Evolutionary conservation across 2,797 vertebrate genomes (phyloP), one percentile per base, ranked within the genome.

Genomic region (Meda fulgida): DNA sequence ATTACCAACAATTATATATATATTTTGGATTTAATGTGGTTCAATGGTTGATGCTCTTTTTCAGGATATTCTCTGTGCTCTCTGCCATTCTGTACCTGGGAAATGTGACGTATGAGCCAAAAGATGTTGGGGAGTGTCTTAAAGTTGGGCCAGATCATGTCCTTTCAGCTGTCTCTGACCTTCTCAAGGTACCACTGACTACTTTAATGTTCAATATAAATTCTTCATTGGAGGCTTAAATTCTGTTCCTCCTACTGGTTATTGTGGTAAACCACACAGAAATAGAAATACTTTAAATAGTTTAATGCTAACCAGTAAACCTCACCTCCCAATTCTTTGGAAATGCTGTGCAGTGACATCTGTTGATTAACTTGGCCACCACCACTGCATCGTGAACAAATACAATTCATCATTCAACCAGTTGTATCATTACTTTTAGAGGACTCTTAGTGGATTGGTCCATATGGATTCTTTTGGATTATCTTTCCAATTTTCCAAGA

Each of bases 11-110:
- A 7, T 7, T 51, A 60, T 14, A 40, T 46, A 48, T 48, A 5
- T 46, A 38, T 65, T 46, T 78, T 3, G n/a, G 9, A 60, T 29
- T 34, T 80, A 46, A 16, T 55, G 48, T 70, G 11, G 23, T 69
- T 78, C 11, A 58, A 43, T 0, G 3, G 5, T 76, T 76, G 4
- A 51, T 78, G 51, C 29, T 88, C 8, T 51, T 40, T 21, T 86
- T 13, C 80, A 97, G 98, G 89, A 98, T 99, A 90, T 99, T 99
- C 91, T 96, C 97, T 26, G 83, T 97, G 72, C 96, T 99, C 29
- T 99, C 98, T 1, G 96, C 97, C 84, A 97, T 99, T 89, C 94
- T 99, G 80, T 96, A 96, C 90, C 91, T 99, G 93, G 98, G 98
- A 66, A 99, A 99, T 0, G 92, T 99, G 90, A 96, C 93, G 0